Base-by-base conservation (phyloP, 2,888 invertebrate genomes). In the Thalpophila matura region DNA sequence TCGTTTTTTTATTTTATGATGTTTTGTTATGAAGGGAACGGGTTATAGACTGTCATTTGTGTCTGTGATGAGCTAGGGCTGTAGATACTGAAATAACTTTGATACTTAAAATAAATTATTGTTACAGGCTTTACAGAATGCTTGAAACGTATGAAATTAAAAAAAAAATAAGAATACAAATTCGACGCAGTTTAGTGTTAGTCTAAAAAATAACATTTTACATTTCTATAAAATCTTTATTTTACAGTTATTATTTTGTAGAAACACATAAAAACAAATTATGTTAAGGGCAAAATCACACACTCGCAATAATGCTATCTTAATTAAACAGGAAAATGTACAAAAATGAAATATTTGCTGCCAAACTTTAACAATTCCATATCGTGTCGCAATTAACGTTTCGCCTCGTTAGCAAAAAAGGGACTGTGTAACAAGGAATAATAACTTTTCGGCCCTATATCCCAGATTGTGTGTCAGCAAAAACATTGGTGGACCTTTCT, bases 21-120 rank as follows among this genome's bases (percentile, higher is more conserved):
- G 65, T 59, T 80, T 67, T 78, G 68, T 72, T 74, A 68, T 37
- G 69, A 61, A 51, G 42, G 53, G 26, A 42, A 57, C 20, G 53
- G 46, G 31, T 65, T 65, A 60, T 71, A 57, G 46, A 33, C 45
- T 64, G 54, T 40, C 55, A 61, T 76, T 62, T 43, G 12, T 35
- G n/a, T n/a, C n/a, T n/a, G 24, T 67, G 47, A 66, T 7, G 18
- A 10, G 27, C 4, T 47, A 47, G 31, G 37, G 37, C 16, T 42
- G 31, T 59, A n/a, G n/a, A n/a, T n/a, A 26, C 40, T 0, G 12
- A 54, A 54, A 40, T 54, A 45, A 12, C 4, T n/a, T 10, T n/a
- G n/a, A 4, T n/a, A n/a, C n/a, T n/a, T n/a, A n/a, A n/a, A n/a
- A n/a, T n/a, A n/a, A n/a, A n/a, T n/a, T n/a, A n/a, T n/a, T n/a